Percentiles rank a stretch among this genome's conserved stretches.
Conservation (phyloP, 2,797 vertebrate species). For the Sebastes matsubarae region DNA sequence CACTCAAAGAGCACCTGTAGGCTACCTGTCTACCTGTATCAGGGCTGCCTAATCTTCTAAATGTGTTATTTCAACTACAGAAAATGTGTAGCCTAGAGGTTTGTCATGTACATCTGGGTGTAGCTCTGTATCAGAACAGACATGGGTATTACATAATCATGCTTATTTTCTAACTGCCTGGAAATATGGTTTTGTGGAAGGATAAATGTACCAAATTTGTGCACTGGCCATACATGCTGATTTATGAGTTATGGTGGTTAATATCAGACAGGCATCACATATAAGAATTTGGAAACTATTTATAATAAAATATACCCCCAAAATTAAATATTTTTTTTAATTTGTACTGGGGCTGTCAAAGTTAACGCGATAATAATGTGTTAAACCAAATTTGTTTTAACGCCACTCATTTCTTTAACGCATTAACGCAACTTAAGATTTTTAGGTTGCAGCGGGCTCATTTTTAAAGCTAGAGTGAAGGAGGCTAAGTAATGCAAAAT, state of each 20-base stretch:
- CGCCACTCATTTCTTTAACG: no score
- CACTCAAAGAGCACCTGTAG: not conserved
- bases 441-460: no score
- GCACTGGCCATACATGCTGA: not conserved
- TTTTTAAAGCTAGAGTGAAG: no score
- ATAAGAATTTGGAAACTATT: not conserved
- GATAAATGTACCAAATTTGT: not conserved
- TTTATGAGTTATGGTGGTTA: not conserved
- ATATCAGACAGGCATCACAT: not conserved
- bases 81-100: not conserved
- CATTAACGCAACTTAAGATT: no score
- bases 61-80: not conserved
- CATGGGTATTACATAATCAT: not conserved
- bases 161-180: not conserved
- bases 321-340: not conserved
- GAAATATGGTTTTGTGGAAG: not conserved
- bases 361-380: no score
- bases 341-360: not conserved
- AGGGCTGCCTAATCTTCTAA: not conserved
- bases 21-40: not conserved
- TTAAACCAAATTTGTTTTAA: no score
- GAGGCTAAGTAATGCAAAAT: rapidly evolving
- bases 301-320: not conserved
- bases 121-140: not conserved
- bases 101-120: not conserved